Percentiles rank a stretch among this genome's conserved stretches.
phyloP scores from a whole-genome alignment of 2,888 invertebrate species.

The Cosmopolites sordidus region DNA sequence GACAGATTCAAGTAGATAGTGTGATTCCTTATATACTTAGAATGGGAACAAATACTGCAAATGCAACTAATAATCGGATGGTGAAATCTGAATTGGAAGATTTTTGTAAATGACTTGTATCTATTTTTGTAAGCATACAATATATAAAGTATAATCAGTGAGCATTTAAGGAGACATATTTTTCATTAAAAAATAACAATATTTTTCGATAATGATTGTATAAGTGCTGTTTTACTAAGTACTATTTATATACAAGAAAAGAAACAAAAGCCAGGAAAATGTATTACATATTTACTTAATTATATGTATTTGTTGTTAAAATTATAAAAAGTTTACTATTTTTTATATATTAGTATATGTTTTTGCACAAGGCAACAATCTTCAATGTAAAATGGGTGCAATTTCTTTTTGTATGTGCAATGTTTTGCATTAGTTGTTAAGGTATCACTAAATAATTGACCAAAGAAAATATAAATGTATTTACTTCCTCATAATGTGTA shows the following conservation, averaged over 20 bases:
- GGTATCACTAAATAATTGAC: conserved; percentile 4
- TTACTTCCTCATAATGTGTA: conserved; percentile 1
- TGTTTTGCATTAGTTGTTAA: conserved; percentile 4
- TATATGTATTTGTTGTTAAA: conserved; percentile 6
- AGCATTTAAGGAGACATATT: conserved; percentile 1
- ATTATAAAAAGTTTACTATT: not conserved
- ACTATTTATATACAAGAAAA: conserved; percentile 6
- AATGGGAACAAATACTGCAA: conserved; percentile 40
- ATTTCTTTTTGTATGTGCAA: conserved; percentile 1
- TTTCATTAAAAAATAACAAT: not conserved
- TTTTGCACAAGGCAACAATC: conserved; percentile 17
- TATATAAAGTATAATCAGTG: conserved; percentile 1
- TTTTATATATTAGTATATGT: too few relatives aligned
- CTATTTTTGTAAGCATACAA: not conserved
- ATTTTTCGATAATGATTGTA: conserved; percentile 23
- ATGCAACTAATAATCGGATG: conserved; percentile 36
- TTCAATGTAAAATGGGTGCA: conserved; percentile 13
- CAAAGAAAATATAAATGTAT: conserved; percentile 4
- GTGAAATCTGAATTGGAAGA: conserved; percentile 45
- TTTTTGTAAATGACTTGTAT: conserved; percentile 36
- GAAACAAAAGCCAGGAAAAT: not conserved
- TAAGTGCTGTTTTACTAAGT: conserved; percentile 18
- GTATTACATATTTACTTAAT: not conserved
- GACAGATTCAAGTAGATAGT: conserved; percentile 91
- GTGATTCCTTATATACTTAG: conserved; percentile 90